A percentile compares a stretch with the other conserved stretches of the same genome.
Evolutionary conservation across 2,113 vertebrate species (phyloP).

Genomic region (Poecilia latipinna): DNA sequence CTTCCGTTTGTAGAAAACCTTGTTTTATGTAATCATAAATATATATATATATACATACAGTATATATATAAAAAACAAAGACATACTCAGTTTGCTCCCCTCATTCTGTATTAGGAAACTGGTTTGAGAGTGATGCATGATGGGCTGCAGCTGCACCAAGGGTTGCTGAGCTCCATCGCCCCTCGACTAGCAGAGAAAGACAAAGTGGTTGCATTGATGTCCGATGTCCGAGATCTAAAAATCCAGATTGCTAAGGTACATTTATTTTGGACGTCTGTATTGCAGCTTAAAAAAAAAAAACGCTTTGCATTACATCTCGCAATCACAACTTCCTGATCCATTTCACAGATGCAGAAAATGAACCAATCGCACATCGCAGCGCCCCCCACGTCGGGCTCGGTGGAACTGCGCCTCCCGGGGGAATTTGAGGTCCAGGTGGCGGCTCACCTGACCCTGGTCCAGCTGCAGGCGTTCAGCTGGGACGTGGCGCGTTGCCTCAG

Average conservation of each 20-base stretch:
- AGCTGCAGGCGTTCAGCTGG: conserved; percentile 66
- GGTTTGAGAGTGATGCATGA: conserved; percentile 55
- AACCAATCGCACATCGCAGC: neutral
- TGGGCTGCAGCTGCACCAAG: conserved; percentile 70
- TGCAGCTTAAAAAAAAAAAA: neutral
- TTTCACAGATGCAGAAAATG: conserved; percentile 64
- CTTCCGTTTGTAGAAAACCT: neutral
- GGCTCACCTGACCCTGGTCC: conserved; percentile 70
- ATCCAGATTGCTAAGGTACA: conserved; percentile 66
- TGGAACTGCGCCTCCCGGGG: conserved; percentile 25
- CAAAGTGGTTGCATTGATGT: conserved; percentile 30
- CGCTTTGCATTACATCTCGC: too few relatives aligned
- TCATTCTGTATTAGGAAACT: conserved; percentile 41
- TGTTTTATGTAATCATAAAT: too few relatives aligned
- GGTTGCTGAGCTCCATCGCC: conserved; percentile 49
- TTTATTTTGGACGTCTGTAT: neutral
- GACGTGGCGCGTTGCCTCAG: conserved; percentile 61
- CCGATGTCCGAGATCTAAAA: conserved; percentile 71
- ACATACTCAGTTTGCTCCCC: neutral
- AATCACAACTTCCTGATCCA: neutral
- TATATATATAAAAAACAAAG: neutral
- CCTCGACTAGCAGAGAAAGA: conserved; percentile 21
- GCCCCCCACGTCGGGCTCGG: neutral
- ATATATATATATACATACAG: too few relatives aligned
- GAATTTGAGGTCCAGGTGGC: conserved; percentile 72